Percentiles rank a stretch among this genome's conserved stretches.
phyloP scores from a whole-genome alignment of 2,888 invertebrate genomes.

The Acleris laterana region DNA sequence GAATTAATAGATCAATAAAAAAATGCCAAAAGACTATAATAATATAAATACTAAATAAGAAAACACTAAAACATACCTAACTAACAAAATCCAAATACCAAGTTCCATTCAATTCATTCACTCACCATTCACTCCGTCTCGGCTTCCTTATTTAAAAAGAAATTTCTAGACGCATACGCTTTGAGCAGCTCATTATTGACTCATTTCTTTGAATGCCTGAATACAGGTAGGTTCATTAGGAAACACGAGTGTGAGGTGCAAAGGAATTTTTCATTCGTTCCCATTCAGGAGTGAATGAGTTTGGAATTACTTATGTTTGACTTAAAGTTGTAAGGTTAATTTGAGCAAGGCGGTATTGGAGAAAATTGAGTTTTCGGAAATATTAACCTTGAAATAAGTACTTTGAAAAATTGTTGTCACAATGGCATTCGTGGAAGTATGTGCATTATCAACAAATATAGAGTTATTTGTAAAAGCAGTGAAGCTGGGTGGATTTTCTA shows the following conservation, averaged over 20 bases:
- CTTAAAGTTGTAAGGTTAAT: conserved; percentile 16
- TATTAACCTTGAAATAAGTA: too few relatives aligned
- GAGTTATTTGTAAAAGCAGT: too few relatives aligned
- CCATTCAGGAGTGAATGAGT: conserved; percentile 56
- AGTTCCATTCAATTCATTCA: conserved; percentile 32
- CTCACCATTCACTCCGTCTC: conserved; percentile 24
- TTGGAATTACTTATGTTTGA: conserved; percentile 53
- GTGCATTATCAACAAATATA: too few relatives aligned
- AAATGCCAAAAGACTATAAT: too few relatives aligned
- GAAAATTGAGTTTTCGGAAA: too few relatives aligned
- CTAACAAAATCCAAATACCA: conserved; percentile 5
- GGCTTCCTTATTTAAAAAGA: conserved; percentile 55
- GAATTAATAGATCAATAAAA: too few relatives aligned
- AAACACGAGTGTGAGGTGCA: conserved; percentile 51
- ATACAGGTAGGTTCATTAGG: conserved; percentile 64
- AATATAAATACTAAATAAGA: too few relatives aligned
- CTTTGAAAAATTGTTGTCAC: too few relatives aligned
- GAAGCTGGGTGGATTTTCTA: too few relatives aligned
- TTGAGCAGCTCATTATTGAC: conserved; percentile 69
- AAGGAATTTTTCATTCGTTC: conserved; percentile 79
- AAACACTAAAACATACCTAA: neutral
- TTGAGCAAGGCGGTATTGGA: neutral
- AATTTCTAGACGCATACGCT: conserved; percentile 66
- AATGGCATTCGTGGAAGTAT: too few relatives aligned
- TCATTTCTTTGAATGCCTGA: conserved; percentile 55